Base-by-base conservation (phyloP, 2,797 vertebrate species). In the Oreortyx pictus region DNA sequence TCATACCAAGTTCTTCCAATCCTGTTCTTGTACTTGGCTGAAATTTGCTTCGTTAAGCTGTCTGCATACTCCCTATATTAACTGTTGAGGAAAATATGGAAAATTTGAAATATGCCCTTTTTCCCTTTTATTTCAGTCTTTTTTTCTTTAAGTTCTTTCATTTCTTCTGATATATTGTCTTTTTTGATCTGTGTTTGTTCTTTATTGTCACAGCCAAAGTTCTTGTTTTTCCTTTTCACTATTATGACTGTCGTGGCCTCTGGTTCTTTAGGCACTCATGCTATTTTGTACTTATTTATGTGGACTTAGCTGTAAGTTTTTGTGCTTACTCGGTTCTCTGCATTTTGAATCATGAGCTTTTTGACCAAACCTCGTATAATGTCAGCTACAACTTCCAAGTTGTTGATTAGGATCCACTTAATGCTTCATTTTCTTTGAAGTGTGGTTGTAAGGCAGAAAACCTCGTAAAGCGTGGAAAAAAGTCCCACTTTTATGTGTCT, bases 401-500 rank as follows among this genome's bases (percentile, higher is more conserved):
- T 14, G 5, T 70, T 57, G 54, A 6, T 73, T 85, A 22, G 43
- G 16, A 15, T 77, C 25, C 19, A 77, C 29, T 10, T 60, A n/a
- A 65, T 0, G 1, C 24, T 52, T 75, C 9, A 14, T 14, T 33
- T 66, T 46, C 14, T 77, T 33, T 75, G 71, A 75, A 68, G n/a
- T 67, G 9, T 24, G 33, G 14, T 57, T 33, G 15, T 37, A 75
- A 68, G n/a, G 25, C 37, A 10, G 4, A 68, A 86, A 75, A 59
- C 35, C 6, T 60, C 41, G 9, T 61, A 68, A 76, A 79, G 29
- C 24, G 71, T 7, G 23, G 20, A 14, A 17, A 46, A 73, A 11
- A 2, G 0, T 1, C 7, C 13, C 25, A 39, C 20, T 20, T 43
- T 6, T 29, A 5, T 33, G 6, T 35, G 16, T 79, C 18, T 67